Evolutionary conservation across 2,888 invertebrate species (phyloP), one percentile per base, ranked within the genome.

Genomic region (Andrena fulva): DNA sequence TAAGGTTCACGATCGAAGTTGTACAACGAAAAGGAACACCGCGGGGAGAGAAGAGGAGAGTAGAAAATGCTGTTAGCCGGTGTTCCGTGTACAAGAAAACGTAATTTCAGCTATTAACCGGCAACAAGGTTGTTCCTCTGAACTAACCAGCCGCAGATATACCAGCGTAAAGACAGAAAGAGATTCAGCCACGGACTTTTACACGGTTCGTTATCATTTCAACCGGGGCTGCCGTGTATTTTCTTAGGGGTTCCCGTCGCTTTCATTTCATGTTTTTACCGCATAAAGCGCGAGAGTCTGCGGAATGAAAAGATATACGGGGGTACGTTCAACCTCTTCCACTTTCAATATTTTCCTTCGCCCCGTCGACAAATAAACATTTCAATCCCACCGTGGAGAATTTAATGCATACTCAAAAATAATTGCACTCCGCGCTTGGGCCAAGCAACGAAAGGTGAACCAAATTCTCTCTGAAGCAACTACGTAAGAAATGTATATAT

Each of bases 21-120:
- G 54, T 33, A 12, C 27, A 50, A 62, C 62, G 56, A 54, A 54
- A 77, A 63, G 50, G 33, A 56, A 48, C 16, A 31, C 33, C 24
- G 48, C n/a, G 8, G 16, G 24, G 6, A 12, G 6, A 20, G 48
- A 62, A 42, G 70, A 27, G 63, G 20, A 76, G 76, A 80, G 66
- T 68, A 71, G 72, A 79, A 82, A 87, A 84, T 63, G 73, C 77
- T 77, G 87, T 89, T 88, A 80, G 78, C 77, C 70, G 79, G 63
- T 59, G 76, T 79, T 73, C 73, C 59, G 42, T 69, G 80, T 84
- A 85, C 86, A 83, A 84, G 85, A 75, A 86, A 89, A 87, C 82
- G 86, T 85, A 86, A 89, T 89, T 89, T 85, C 56, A 77, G 73
- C 82, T 85, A 89, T 89, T 89, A 89, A 86, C 82, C 72, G 82